These are phyloP conservation scores for Antedon mediterranea DNA, from an alignment of 53 echinoderm and acorn worm genomes.

Conservation along the genomic window DNA sequence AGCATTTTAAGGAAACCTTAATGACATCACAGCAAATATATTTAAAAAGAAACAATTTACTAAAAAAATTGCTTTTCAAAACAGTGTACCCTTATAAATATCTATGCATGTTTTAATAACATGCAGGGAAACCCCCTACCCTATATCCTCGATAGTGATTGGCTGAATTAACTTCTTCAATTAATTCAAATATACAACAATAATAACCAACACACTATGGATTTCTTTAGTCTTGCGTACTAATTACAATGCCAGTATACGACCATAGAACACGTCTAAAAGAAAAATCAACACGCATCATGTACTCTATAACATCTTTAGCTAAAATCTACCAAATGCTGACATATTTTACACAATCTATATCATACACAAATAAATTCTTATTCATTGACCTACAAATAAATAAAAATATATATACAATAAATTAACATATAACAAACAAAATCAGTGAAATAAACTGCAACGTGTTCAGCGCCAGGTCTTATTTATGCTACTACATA, in stretches of 20 bases:
- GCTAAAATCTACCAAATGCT: not conserved
- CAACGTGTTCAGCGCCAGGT: not conserved
- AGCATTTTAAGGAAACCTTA: no score
- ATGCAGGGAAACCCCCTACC: no score
- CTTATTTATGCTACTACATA: not conserved
- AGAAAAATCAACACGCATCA: not conserved
- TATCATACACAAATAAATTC: not conserved
- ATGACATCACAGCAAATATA: no score
- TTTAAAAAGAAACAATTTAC: no score
- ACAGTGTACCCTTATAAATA: no score
- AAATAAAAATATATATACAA: not conserved
- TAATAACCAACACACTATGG: not conserved
- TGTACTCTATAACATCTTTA: conserved; percentile 1
- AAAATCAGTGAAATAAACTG: not conserved
- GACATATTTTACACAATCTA: not conserved
- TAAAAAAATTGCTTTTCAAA: no score
- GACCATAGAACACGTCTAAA: not conserved
- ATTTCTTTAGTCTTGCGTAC: not conserved
- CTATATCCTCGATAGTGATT: not conserved
- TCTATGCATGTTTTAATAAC: no score
- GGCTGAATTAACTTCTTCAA: not conserved
- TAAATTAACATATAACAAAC: not conserved
- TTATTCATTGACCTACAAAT: not conserved
- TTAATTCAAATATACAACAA: not conserved
- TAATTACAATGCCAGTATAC: not conserved